Percentiles rank a stretch among this genome's conserved stretches.
phyloP scores from a whole-genome alignment of 2,797 vertebrate species.

The Arnoldichthys spilopterus region DNA sequence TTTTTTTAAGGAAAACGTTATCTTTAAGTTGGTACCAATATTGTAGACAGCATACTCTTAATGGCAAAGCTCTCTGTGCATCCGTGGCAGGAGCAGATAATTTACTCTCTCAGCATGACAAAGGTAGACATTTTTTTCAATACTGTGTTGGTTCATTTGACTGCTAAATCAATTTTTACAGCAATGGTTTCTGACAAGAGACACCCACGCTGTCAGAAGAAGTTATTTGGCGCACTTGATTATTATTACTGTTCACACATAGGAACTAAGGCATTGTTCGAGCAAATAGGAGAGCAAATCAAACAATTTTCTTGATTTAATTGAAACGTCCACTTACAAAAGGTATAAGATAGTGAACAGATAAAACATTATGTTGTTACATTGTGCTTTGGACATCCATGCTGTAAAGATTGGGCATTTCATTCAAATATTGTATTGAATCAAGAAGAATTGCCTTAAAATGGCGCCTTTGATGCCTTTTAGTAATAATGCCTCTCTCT shows the following conservation, averaged over 20 bases:
- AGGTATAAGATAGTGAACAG: constrained; percentile 35
- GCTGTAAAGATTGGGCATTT: constrained; percentile 9
- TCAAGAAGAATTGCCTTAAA: constrained; percentile 19
- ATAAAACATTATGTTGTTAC: constrained; percentile 26
- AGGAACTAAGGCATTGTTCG: constrained; percentile 48
- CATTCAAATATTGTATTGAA: background rate
- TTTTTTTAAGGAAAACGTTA: background rate
- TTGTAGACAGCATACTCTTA: background rate
- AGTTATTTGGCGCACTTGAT: constrained; percentile 54
- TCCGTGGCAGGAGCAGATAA: constrained; percentile 3
- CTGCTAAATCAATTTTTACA: constrained; percentile 62
- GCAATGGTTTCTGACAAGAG: constrained; percentile 36
- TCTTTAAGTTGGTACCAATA: background rate
- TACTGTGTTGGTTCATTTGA: constrained; percentile 60
- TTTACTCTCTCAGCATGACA: constrained; percentile 42
- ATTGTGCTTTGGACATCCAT: constrained; percentile 42
- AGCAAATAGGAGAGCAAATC: constrained; percentile 39
- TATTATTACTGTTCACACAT: constrained; percentile 47
- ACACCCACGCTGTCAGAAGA: constrained; percentile 41
- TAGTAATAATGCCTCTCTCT: too few relatives aligned
- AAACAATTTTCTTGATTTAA: constrained; percentile 37
- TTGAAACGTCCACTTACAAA: constrained; percentile 36
- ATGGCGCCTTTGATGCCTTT: too few relatives aligned
- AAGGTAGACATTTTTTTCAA: constrained; percentile 46
- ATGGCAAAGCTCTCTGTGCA: constrained; percentile 7